phyloP scores from a whole-genome alignment of 2,888 invertebrate genomes.

The Mimachlamys varia region DNA sequence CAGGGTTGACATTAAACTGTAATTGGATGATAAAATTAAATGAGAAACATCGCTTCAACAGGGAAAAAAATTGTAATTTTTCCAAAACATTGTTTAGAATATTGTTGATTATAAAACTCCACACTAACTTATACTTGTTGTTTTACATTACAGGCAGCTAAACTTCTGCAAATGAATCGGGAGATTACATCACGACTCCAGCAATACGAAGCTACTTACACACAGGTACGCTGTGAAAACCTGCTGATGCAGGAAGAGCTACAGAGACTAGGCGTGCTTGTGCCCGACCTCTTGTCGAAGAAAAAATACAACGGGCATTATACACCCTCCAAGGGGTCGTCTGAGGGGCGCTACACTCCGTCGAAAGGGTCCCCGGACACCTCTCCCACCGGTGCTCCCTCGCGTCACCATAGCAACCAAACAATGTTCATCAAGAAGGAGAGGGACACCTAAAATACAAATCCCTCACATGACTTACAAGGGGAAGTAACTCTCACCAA shows the following conservation, averaged over 20 bases:
- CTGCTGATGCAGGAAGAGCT: conserved; percentile 68
- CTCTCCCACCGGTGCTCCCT: conserved; percentile 39
- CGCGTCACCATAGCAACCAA: neutral
- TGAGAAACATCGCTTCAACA: too few species aligned
- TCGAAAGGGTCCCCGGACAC: conserved; percentile 41
- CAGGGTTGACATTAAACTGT: too few species aligned
- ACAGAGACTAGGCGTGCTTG: conserved; percentile 62
- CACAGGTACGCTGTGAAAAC: conserved; percentile 69
- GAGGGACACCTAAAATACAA: conserved; percentile 43
- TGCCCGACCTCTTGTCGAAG: conserved; percentile 64
- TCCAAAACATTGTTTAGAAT: too few species aligned
- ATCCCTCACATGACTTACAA: neutral
- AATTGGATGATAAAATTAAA: too few species aligned
- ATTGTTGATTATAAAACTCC: neutral
- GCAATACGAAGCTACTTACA: conserved; percentile 70
- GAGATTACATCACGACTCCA: conserved; percentile 67
- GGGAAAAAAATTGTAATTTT: too few species aligned
- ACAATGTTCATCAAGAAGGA: conserved; percentile 48
- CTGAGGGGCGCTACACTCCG: neutral
- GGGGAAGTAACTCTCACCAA: neutral
- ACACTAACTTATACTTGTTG: neutral
- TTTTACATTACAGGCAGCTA: conserved; percentile 60
- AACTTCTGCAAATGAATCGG: conserved; percentile 63
- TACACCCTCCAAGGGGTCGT: conserved; percentile 34
- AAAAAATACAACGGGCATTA: conserved; percentile 55